These are phyloP conservation scores for Phasia obesa DNA, from an alignment of 2,888 invertebrate genomes.

Conservation along the genomic window DNA sequence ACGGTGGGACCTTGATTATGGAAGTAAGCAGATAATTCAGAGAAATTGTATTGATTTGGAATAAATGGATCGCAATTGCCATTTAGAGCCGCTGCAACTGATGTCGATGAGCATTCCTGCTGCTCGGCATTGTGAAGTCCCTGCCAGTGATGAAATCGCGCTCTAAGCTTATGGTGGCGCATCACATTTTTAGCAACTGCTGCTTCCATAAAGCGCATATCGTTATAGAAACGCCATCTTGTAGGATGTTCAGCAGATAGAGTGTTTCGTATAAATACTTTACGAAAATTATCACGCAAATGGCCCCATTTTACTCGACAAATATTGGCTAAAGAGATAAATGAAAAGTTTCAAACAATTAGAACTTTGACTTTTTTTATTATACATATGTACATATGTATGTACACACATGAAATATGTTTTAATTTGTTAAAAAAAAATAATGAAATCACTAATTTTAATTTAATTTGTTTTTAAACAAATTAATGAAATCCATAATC, in stretches of 20 bases:
- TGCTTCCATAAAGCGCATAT: conserved; percentile 78
- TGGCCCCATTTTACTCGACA: conserved; percentile 79
- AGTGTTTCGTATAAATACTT: conserved; percentile 78
- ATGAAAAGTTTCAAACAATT: no score
- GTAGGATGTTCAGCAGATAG: conserved; percentile 77
- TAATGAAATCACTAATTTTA: no score
- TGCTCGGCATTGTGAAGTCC: conserved; percentile 40
- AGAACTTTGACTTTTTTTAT: no score
- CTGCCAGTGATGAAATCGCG: conserved; percentile 54
- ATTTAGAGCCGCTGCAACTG: conserved; percentile 73
- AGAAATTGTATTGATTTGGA: conserved; percentile 77
- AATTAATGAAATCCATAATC: no score
- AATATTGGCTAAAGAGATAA: conserved; percentile 41
- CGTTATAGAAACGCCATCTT: conserved; percentile 78
- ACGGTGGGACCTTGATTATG: neutral
- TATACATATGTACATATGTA: no score
- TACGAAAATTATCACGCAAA: conserved; percentile 78
- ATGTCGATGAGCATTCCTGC: neutral
- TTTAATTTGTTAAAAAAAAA: no score
- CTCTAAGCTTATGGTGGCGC: conserved; percentile 73
- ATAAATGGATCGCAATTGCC: conserved; percentile 62
- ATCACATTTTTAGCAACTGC: conserved; percentile 78
- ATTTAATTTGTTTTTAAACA: no score
- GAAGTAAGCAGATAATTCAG: conserved; percentile 71
- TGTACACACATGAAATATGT: no score